Evolutionary conservation across 2,888 invertebrate genomes (phyloP).

Genomic region (Dysmachus trigonus): DNA sequence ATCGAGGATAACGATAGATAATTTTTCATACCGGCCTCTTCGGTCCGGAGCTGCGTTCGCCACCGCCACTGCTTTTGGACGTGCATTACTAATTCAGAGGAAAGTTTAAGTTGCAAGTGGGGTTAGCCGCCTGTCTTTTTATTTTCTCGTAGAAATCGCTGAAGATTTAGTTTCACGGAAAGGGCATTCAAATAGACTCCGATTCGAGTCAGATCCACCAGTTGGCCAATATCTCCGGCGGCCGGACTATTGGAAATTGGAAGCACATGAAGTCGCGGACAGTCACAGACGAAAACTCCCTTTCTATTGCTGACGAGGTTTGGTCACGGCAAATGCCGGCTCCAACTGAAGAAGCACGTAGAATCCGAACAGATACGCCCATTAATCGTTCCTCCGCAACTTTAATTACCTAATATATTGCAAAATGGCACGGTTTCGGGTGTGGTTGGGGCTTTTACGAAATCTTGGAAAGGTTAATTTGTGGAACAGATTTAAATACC

Average conservation of each 20-base stretch:
- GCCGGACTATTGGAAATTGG: background rate
- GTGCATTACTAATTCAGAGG: background rate
- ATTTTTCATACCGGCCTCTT: constrained; percentile 38
- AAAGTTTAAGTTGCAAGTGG: background rate
- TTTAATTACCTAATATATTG: background rate
- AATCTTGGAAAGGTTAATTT: background rate
- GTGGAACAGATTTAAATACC: background rate
- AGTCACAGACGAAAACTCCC: background rate
- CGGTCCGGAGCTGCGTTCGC: background rate
- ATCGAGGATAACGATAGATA: constrained; percentile 47
- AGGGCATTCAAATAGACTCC: background rate
- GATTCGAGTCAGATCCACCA: background rate
- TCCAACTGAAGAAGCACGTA: background rate
- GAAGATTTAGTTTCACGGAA: background rate
- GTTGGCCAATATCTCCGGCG: background rate
- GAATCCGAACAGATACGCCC: background rate
- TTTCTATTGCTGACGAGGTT: background rate
- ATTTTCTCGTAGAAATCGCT: background rate
- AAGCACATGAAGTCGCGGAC: background rate
- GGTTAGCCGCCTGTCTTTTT: background rate
- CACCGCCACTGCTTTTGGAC: background rate
- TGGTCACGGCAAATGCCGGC: background rate
- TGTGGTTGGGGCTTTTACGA: background rate
- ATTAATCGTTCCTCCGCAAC: background rate
- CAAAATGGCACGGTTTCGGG: background rate